A percentile compares a stretch with the other conserved stretches of the same genome.
These are phyloP conservation scores for Lithophane semibrunnea DNA, from an alignment of 2,888 invertebrate genomes.

Conservation along the genomic window DNA sequence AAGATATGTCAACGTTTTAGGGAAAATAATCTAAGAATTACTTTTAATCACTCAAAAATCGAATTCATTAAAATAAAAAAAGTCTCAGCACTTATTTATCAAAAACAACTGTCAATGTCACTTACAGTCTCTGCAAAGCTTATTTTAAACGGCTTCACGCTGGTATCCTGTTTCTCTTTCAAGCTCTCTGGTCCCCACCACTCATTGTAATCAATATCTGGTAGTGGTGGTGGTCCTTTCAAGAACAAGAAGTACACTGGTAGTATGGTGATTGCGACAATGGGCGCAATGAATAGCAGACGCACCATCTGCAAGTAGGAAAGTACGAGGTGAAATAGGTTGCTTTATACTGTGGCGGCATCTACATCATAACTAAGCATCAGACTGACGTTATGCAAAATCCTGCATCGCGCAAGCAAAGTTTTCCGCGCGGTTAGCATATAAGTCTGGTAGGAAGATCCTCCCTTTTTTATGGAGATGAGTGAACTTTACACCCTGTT, in stretches of 20 bases:
- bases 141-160: slow-evolving; percentile 90
- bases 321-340: not conserved
- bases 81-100: not conserved
- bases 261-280: slow-evolving; percentile 42
- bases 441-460: too few species aligned
- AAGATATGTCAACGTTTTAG: too few species aligned
- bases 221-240: slow-evolving; percentile 55
- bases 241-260: slow-evolving; percentile 59
- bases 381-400: too few species aligned
- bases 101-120: not conserved
- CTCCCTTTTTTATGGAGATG: too few species aligned
- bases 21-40: too few species aligned
- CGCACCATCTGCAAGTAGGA: slow-evolving; percentile 59
- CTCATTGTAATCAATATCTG: slow-evolving; percentile 76
- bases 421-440: too few species aligned
- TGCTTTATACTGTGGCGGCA: too few species aligned
- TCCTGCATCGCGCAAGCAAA: too few species aligned
- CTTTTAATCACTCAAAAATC: too few species aligned
- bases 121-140: slow-evolving; percentile 70
- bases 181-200: slow-evolving; percentile 89
- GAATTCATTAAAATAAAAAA: not conserved
- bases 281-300: slow-evolving; percentile 46
- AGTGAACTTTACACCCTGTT: too few species aligned
- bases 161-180: slow-evolving; percentile 82
- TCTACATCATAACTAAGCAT: too few species aligned